Base-by-base conservation (phyloP, 2,797 vertebrate genomes). In the Catamblyrhynchus diadema region DNA sequence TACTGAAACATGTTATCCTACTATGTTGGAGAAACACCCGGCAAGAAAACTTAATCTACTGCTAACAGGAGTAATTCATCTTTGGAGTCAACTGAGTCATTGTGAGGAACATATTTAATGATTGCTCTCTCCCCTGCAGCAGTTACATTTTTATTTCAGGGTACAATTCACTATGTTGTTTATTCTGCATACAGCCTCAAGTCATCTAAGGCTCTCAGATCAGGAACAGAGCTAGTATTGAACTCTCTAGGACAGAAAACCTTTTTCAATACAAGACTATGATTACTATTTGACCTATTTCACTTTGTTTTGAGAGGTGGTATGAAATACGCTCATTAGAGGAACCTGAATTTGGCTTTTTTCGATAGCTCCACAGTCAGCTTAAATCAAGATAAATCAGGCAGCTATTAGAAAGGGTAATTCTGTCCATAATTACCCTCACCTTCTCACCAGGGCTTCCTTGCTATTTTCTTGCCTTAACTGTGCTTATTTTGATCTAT, bases 131-230 rank as follows among this genome's bases (percentile, higher is more conserved):
- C 61, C 61, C 90, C 81, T 86, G 69, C 41, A 86, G 81, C 79
- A 64, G 65, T 81, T 94, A 81, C 37, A 27, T 81, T 94, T 91
- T 91, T 87, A 89, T 89, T 91, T 91, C 72, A 80, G 53, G 47
- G 42, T 88, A 59, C 61, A 83, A 61, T 75, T 81, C 88, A 54
- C 65, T 60, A 14, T 53, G 74, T 73, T 91, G 69, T 83, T 91
- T 95, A 91, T 86, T 61, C 72, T 91, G 65, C 25, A 86, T 78
- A 86, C 30, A 83, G 59, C 85, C 90, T 85, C 75, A 72, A 88
- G 81, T 72, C 57, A 65, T 72, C 39, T 67, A 71, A 83, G 50
- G 51, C 53, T 57, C 57, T 73, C 35, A 86, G 67, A 94, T 77
- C 61, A 81, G 81, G 88, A 94, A 69, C 35, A 90, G 64, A 91